Evolutionary conservation across 2,113 vertebrate genomes (phyloP).

Genomic region (Chamaetylas fuelleborni): DNA sequence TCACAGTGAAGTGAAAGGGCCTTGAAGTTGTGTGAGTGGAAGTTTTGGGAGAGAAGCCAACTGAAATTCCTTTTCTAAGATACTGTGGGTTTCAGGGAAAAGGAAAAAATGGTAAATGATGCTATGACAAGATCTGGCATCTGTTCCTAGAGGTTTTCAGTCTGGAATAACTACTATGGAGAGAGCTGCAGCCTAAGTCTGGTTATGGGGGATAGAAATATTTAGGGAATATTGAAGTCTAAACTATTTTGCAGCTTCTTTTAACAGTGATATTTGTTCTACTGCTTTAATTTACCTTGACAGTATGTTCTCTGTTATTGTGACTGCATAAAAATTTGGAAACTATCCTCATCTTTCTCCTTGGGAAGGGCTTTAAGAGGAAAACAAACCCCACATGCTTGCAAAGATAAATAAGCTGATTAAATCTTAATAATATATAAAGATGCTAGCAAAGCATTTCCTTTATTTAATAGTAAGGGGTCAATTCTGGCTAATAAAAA

Average conservation of each 20-base stretch:
- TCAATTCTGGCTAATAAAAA: conserved; percentile 13
- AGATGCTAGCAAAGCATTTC: conserved; percentile 21
- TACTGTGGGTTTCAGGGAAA: not conserved
- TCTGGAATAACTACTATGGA: not conserved
- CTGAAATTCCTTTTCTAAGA: not conserved
- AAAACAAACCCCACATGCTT: not conserved
- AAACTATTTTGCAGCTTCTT: not conserved
- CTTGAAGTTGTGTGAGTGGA: not conserved
- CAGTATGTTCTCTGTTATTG: not conserved
- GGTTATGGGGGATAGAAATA: not conserved
- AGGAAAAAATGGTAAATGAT: not conserved
- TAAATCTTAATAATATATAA: conserved; percentile 21
- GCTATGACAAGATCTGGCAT: not conserved
- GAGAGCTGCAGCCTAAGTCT: not conserved
- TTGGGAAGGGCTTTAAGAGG: conserved; percentile 35
- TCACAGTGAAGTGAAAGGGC: not conserved
- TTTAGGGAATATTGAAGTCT: not conserved
- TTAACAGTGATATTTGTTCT: not conserved
- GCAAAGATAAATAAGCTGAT: conserved; percentile 45
- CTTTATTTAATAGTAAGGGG: not conserved
- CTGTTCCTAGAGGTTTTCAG: not conserved
- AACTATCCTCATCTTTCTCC: conserved; percentile 7
- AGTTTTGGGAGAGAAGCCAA: not conserved
- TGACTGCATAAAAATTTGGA: not conserved
- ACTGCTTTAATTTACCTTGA: not conserved